Base-by-base conservation (phyloP, 2,113 vertebrate species). In the Labeo catla region DNA sequence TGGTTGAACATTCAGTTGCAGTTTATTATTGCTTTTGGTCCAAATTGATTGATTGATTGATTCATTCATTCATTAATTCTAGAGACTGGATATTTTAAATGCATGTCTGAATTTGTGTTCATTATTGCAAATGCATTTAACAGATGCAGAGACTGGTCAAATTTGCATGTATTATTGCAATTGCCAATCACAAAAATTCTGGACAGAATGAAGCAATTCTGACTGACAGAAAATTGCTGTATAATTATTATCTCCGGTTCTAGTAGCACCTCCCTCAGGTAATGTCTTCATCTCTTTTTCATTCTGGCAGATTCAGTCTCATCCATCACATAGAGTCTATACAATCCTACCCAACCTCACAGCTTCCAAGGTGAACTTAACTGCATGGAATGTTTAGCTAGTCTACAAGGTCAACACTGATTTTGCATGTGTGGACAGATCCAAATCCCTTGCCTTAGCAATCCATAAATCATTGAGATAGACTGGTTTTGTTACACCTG, bases 351-450 rank as follows among this genome's bases (percentile, higher is more conserved):
- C 78, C 19, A 76, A 63, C 72, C 57, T 85, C 43, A 81, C n/a
- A 84, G 83, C 10, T 81, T 63, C 78, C 78, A 50, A 81, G 78
- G 50, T 80, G 52, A 57, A 39, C 63, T 47, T 52, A 21, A 59
- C 80, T n/a, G 12, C 28, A 12, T n/a, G 43, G 45, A 63, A 73
- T 86, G 85, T 82, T 76, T 73, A 86, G 43, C 28, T 65, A 66
- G 59, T 39, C 57, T 76, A 76, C 68, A 73, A 66, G 79, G 70
- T 82, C 59, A 86, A 50, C 45, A 43, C 72, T 61, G 57, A 82
- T 49, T 49, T 61, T 54, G 47, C 11, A 8, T 39, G 66, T 21
- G 45, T 52, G 49, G 57, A 45, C 54, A 76, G 47, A n/a, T 49
- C 57, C 49, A 78, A 50, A 85, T 28, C 3, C 11, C 57, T 50